Evolutionary conservation across 2,888 invertebrate species (phyloP).

Genomic region (Philonicus albiceps): DNA sequence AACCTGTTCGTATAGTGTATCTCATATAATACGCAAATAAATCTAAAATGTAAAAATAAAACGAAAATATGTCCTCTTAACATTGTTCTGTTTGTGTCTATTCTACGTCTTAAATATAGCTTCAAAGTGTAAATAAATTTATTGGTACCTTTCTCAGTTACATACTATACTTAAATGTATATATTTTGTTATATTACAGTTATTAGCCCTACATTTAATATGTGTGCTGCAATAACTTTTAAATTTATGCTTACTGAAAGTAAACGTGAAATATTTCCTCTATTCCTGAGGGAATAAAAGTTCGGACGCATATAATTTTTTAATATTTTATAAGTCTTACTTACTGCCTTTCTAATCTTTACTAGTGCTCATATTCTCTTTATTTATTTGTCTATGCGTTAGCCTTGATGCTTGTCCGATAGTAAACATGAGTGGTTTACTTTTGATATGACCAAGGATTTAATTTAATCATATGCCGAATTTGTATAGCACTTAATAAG

Average conservation of each 20-base stretch:
- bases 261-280: background rate
- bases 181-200: slow-evolving; percentile 21
- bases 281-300: slow-evolving; percentile 18
- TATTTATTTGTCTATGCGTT: background rate
- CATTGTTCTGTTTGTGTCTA: background rate
- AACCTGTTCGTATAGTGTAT: background rate
- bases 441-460: slow-evolving; percentile 37
- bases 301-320: slow-evolving; percentile 27
- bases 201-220: slow-evolving; percentile 11
- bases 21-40: background rate
- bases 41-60: background rate
- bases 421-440: background rate
- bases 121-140: slow-evolving; percentile 40
- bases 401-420: slow-evolving; percentile 27
- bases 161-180: slow-evolving; percentile 3
- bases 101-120: background rate
- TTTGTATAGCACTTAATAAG: background rate
- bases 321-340: slow-evolving; percentile 1
- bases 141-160: slow-evolving; percentile 34
- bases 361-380: background rate
- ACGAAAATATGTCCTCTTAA: background rate
- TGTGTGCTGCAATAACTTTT: slow-evolving; percentile 20
- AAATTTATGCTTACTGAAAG: slow-evolving; percentile 24
- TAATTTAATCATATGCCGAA: slow-evolving; percentile 23
- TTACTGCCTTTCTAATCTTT: background rate